Evolutionary conservation across 2,888 invertebrate genomes (phyloP).

Genomic region (Luperina nickerlii): DNA sequence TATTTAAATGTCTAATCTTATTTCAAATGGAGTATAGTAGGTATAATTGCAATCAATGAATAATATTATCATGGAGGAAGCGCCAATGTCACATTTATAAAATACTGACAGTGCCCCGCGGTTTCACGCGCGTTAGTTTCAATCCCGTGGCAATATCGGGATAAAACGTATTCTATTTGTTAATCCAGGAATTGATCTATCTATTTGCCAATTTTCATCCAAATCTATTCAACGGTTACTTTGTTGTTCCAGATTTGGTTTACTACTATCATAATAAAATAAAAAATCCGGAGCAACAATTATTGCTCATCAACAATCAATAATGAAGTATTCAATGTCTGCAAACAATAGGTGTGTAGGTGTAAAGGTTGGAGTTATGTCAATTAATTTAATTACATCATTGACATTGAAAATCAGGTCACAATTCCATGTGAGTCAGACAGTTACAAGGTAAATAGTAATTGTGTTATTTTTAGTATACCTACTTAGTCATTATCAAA

Average conservation of each 20-base stretch:
- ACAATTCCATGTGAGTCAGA: not conserved
- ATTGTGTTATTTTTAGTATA: conserved; percentile 24
- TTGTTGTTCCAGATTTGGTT: not conserved
- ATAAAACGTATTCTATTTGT: no score
- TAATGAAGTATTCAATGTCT: conserved; percentile 13
- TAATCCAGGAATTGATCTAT: no score
- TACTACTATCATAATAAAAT: not conserved
- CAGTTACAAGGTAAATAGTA: conserved; percentile 11
- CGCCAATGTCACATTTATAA: not conserved
- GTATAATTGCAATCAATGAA: not conserved
- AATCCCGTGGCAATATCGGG: no score
- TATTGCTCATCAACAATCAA: conserved; percentile 10
- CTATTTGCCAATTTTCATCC: no score
- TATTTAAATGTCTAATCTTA: no score
- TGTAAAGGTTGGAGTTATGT: conserved; percentile 27
- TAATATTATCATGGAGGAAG: not conserved
- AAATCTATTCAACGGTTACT: not conserved
- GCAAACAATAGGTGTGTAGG: conserved; percentile 55
- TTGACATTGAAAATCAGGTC: conserved; percentile 33
- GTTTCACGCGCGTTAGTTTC: no score
- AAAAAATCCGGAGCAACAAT: not conserved
- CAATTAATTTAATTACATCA: conserved; percentile 41
- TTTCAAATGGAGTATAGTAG: no score
- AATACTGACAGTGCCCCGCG: no score
- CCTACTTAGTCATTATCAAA: not conserved